phyloP scores from a whole-genome alignment of 2,888 invertebrate species.

The Ceramica pisi region DNA sequence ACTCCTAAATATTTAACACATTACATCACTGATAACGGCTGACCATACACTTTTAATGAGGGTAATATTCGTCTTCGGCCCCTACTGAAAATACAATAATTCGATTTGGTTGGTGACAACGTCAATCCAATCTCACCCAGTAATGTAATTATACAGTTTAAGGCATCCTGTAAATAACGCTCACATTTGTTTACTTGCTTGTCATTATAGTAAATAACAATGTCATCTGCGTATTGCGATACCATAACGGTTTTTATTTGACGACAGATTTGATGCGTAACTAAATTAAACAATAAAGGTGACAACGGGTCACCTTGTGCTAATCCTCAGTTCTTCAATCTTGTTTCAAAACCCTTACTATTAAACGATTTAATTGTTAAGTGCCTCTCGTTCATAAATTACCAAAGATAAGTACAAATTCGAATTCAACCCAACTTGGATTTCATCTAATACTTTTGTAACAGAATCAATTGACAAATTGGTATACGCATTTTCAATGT shows the following conservation, averaged over 20 bases:
- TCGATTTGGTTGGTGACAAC: too few relatives aligned
- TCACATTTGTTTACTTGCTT: not conserved
- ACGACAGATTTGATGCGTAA: not conserved
- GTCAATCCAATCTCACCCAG: too few relatives aligned
- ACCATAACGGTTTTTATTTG: not conserved
- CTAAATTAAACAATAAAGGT: not conserved
- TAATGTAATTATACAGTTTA: too few relatives aligned
- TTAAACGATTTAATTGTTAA: not conserved
- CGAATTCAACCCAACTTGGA: too few relatives aligned
- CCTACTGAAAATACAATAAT: too few relatives aligned
- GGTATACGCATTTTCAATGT: too few relatives aligned
- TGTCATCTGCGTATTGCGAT: not conserved
- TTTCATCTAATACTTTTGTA: too few relatives aligned
- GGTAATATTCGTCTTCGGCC: too few relatives aligned
- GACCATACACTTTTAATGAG: too few relatives aligned
- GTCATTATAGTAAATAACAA: not conserved
- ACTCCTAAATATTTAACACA: constrained; percentile 25
- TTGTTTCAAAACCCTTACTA: not conserved
- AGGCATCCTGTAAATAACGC: not conserved
- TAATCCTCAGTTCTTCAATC: not conserved
- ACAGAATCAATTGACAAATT: too few relatives aligned
- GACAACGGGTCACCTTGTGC: not conserved
- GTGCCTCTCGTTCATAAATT: not conserved
- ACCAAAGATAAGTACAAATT: not conserved
- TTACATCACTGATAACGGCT: too few relatives aligned